Base-by-base conservation (phyloP, 2,888 invertebrate species). In the Gymnoscelis rufifasciata region DNA sequence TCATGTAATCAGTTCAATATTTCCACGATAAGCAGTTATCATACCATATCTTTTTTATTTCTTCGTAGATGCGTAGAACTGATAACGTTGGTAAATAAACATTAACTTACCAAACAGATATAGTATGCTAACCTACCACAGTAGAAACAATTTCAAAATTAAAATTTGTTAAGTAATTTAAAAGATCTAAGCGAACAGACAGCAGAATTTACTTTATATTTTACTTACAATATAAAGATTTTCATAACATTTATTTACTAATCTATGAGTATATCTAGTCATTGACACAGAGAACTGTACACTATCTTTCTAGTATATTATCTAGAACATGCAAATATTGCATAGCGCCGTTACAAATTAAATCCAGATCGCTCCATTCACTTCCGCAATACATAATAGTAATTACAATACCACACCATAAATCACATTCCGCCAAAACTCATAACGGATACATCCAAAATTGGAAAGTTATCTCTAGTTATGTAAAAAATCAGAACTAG, bases 21-120 rank as follows among this genome's bases (percentile, higher is more conserved):
- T 33, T 33, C 15, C 8, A 13, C 15, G 14, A 6, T 23, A 35
- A 15, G 19, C 10, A 33, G n/a, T 8, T 35, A 35, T 10, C 35
- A 35, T 19, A 35, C 35, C 33, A 15, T 14, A 15, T 31, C 12
- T 8, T 8, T n/a, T 27, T 27, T 10, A 19, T 7, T 19, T 43
- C 52, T 47, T 45, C 43, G 5, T 38, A 38, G 36, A 47, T 46
- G 24, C 38, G 26, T 36, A 39, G 24, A 10, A 27, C 11, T 11
- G 37, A 45, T 45, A 45, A 33, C 2, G 11, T 10, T 10, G 55
- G 57, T 61, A 58, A 59, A 57, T 52, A 64, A 64, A 62, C 51
- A 57, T 12, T 3, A 4, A 10, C 30, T 19, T 19, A 19, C 19
- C 5, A 19, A 19, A 19, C 2, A 2, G 2, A 19, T 3, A 19